Base-by-base conservation (phyloP, 2,113 vertebrate species). In the Grammomys surdaster region DNA sequence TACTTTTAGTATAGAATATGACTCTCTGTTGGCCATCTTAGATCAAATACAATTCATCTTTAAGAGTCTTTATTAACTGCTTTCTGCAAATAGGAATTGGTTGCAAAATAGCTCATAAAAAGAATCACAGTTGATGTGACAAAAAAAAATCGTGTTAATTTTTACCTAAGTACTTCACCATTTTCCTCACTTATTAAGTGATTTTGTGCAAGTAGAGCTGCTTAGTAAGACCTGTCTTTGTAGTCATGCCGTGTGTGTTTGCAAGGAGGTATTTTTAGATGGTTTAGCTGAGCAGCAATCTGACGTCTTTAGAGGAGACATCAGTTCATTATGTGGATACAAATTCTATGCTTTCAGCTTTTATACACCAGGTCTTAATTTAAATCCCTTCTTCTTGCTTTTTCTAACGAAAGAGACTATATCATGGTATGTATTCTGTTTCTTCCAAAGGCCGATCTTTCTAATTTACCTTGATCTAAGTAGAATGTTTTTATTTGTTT, bases 221-320 rank as follows among this genome's bases (percentile, higher is more conserved):
- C 98, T 98, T 98, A 98, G 98, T 97, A 97, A 98, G 98, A 97
- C 97, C 97, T 97, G 97, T 97, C 98, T 97, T 96, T 98, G 97
- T 98, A 98, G 97, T 97, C 98, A 94, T 96, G 97, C 97, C 69
- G 40, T 96, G 97, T 97, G 97, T 98, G 97, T 98, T 97, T 98
- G 98, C 97, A 97, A 96, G 95, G 46, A 97, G 88, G 95, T 98
- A 84, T 97, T 98, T 98, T 97, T 98, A 95, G 67, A 89, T 97
- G 94, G 97, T 81, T 93, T 95, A 97, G 96, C 97, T 96, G 97
- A 97, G 98, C 97, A 98, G 91, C 95, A 97, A 95, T 3, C 33
- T 97, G 97, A 94, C 80, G 46, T 97, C 96, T 94, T 97, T 96
- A 96, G 95, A 97, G 97, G 91, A 91, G 95, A 58, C 93, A 91